Conservation (phyloP, 2,113 vertebrate genomes). For the Pachyramphus minor region DNA sequence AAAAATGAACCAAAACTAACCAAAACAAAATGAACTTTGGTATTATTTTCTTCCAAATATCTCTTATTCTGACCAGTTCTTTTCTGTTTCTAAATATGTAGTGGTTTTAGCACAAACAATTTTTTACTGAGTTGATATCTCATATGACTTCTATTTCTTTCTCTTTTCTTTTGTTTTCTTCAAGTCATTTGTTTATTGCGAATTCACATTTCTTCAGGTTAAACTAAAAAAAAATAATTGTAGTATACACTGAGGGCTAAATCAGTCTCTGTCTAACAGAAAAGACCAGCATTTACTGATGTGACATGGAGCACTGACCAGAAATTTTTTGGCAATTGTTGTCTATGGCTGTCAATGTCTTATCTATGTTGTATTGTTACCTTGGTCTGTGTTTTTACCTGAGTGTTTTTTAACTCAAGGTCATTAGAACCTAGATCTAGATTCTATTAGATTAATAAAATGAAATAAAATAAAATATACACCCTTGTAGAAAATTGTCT, state of each 20-base stretch:
- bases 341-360: not conserved
- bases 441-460: not conserved
- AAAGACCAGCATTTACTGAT: not conserved
- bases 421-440: not conserved
- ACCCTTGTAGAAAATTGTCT: conserved; percentile 15
- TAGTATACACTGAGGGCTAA: not conserved
- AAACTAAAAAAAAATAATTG: not conserved
- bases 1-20: not conserved
- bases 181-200: not conserved
- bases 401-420: not conserved
- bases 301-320: not conserved
- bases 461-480: not conserved
- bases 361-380: not conserved
- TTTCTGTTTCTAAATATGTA: not conserved
- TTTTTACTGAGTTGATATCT: not conserved
- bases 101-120: not conserved
- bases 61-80: not conserved
- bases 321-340: not conserved
- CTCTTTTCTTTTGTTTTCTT: not conserved
- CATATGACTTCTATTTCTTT: not conserved
- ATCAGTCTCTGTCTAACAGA: not conserved
- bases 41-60: not conserved
- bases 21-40: not conserved
- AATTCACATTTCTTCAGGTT: not conserved
- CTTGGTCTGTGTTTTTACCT: not conserved